These are phyloP conservation scores for Euplexia lucipara DNA, from an alignment of 2,888 invertebrate genomes.

Conservation along the genomic window DNA sequence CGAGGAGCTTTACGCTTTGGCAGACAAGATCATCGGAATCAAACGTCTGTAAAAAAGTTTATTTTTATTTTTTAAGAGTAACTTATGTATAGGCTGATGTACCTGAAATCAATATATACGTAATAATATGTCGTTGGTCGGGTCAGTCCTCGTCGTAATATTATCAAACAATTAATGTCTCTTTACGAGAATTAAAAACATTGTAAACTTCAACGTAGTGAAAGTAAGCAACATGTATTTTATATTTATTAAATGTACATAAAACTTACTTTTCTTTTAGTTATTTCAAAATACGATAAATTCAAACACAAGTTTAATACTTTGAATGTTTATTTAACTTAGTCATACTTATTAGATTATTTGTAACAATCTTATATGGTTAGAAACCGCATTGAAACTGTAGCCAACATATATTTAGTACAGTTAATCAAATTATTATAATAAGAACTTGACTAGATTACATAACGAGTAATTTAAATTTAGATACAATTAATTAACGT, in stretches of 20 bases:
- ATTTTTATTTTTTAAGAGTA: conserved; percentile 64
- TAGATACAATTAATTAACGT: conserved; percentile 57
- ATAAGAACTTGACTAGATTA: conserved; percentile 66
- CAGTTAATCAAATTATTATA: conserved; percentile 48
- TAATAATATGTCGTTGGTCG: conserved; percentile 41
- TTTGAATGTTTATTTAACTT: conserved; percentile 64
- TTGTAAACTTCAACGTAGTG: conserved; percentile 72
- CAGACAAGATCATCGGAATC: conserved; percentile 92
- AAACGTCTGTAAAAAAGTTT: conserved; percentile 77
- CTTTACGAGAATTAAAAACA: conserved; percentile 64
- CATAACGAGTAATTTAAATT: conserved; percentile 52
- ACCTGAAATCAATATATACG: conserved; percentile 53
- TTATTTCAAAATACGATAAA: background rate
- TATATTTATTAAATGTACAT: conserved; percentile 73
- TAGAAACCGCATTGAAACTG: conserved; percentile 56
- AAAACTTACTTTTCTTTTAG: conserved; percentile 12
- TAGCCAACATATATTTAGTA: conserved; percentile 47
- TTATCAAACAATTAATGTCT: conserved; percentile 34
- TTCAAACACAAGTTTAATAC: conserved; percentile 59
- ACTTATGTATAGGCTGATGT: conserved; percentile 46
- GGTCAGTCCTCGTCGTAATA: conserved; percentile 53
- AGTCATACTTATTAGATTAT: conserved; percentile 56
- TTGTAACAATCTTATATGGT: conserved; percentile 57
- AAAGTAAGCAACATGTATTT: conserved; percentile 75
- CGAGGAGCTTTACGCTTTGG: conserved; percentile 92